Conservation (phyloP, 37 sponge, comb jelly and placozoan genomes). For the Halisarca cf. caerulea region DNA sequence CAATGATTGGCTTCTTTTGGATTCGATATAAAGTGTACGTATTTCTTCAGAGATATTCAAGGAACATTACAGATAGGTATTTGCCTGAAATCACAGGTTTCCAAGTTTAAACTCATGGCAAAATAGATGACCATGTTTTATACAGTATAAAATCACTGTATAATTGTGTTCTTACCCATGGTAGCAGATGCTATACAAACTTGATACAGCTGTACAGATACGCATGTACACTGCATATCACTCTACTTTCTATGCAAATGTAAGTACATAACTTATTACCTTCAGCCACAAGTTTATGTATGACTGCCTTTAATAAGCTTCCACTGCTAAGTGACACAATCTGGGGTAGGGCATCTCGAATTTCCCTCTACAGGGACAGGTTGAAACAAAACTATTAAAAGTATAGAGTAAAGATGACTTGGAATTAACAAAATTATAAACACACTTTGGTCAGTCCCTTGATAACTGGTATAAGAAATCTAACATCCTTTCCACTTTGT, state of each 20-base stretch:
- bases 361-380: constrained; percentile 66
- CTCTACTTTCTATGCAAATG: not conserved
- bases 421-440: constrained; percentile 2
- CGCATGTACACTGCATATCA: not conserved
- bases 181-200: too few species aligned
- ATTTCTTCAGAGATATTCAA: too few species aligned
- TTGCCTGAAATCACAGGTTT: too few species aligned
- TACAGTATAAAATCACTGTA: too few species aligned
- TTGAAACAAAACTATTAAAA: not conserved
- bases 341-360: constrained; percentile 86
- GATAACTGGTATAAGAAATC: constrained; percentile 93
- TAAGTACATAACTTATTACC: not conserved
- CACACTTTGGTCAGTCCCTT: constrained; percentile 91
- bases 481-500: constrained; percentile 77
- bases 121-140: too few species aligned
- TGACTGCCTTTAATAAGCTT: constrained; percentile 79
- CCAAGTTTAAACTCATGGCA: too few species aligned
- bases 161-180: too few species aligned
- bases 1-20: too few species aligned
- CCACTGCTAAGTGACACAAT: constrained; percentile 79
- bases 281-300: constrained; percentile 31
- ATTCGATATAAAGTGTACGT: too few species aligned
- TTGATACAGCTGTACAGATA: too few species aligned
- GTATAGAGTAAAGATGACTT: not conserved
- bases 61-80: too few species aligned